Base-by-base conservation (phyloP, 1,140 invertebrate genomes). In the Drosophila trapezifrons region DNA sequence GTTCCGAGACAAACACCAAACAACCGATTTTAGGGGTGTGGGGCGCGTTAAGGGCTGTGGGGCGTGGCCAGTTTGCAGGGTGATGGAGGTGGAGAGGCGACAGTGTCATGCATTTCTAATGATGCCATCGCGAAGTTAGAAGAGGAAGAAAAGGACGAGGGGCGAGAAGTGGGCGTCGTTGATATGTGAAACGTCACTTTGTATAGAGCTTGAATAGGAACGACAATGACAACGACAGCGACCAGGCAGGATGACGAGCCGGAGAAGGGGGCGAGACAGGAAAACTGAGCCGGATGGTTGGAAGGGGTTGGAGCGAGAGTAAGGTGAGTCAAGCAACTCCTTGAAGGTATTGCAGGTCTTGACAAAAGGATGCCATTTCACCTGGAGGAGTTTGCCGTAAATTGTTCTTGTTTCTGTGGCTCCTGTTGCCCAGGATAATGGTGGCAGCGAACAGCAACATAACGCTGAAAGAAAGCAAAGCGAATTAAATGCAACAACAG, bases 51-150 rank as follows among this genome's bases (percentile, higher is more conserved):
- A 67, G 63, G 63, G 43, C 49, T 40, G 15, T 47, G 47, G 58
- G 73, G 76, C 40, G 80, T 72, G 80, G 65, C 54, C 57, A 57
- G 52, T 37, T 20, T 51, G 56, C 52, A 58, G 66, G 22, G 22
- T 42, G 49, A 54, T 38, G 29, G 35, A 9, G 54, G n/a, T 43
- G 42, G 37, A 20, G 47, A 27, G 66, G 65, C 63, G 64, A 78
- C 87, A 90, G 83, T 90, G 87, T 90, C 87, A 90, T 90, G 89
- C 87, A 90, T 90, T 84, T 84, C 74, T 90, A 90, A 90, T 90
- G 86, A 90, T 81, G 77, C 71, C 72, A 71, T 70, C 59, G 80
- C 63, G 54, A 42, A 42, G 66, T 51, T 27, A 59, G 18, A 37
- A 22, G 51, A 38, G 37, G 40, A 35, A 27, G 27, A 29, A n/a